A percentile compares a stretch with the other conserved stretches of the same genome.
Evolutionary conservation across 2,113 vertebrate species (phyloP).

Genomic region (Microtus montanus): DNA sequence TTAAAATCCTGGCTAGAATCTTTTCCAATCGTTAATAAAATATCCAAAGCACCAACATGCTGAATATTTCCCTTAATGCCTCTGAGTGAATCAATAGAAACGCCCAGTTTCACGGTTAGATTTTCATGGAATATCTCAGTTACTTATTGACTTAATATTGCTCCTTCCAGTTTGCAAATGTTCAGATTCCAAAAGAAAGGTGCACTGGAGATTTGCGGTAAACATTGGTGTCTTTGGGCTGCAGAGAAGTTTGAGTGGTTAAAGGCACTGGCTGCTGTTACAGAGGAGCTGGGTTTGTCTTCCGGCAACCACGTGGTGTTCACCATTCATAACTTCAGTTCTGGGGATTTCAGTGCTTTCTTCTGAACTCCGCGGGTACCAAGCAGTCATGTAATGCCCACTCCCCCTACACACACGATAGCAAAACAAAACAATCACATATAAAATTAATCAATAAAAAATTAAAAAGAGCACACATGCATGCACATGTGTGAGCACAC

Average conservation of each 20-base stretch:
- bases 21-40: conserved; percentile 4
- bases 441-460: conserved; percentile 17
- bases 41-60: not conserved
- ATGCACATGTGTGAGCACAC: too few species aligned
- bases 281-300: not conserved
- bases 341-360: not conserved
- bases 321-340: not conserved
- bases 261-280: not conserved
- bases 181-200: not conserved
- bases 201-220: not conserved
- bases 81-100: not conserved
- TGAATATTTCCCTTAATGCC: not conserved
- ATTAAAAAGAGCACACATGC: not conserved
- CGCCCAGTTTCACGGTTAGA: not conserved
- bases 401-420: too few species aligned
- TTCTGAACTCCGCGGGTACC: not conserved
- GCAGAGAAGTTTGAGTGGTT: not conserved
- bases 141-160: not conserved
- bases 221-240: not conserved
- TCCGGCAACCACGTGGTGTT: not conserved
- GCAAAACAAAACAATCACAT: not conserved
- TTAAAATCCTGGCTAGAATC: not conserved
- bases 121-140: not conserved
- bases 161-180: not conserved
- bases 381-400: not conserved